Evolutionary conservation across 2,113 vertebrate species (phyloP), one percentile per base, ranked within the genome.

Genomic region (Amazona guildingii): DNA sequence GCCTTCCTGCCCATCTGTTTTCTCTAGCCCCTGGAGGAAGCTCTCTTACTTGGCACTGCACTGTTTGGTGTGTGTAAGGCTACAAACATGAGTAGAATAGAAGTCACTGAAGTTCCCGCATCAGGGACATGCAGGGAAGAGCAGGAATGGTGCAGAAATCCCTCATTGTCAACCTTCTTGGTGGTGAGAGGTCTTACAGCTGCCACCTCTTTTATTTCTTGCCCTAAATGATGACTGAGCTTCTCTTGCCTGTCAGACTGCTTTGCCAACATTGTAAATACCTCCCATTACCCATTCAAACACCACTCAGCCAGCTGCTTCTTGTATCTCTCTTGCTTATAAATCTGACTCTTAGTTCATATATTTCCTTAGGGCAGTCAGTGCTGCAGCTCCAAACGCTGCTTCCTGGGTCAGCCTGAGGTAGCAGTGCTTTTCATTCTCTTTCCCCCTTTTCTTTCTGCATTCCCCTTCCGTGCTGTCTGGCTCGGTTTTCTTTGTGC

Each of bases 161-260:
- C 51, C 85, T 92, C 6, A 0, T 55, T 83, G 64, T 7, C 51
- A 14, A 2, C 37, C 49, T 70, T 88, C 57, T 72, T 2, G 11
- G 63, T 54, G 79, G 23, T 77, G 72, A 90, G 92, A 67, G 82
- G 48, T 80, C 89, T 82, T 89, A 55, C 55, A 91, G 74, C 89
- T 96, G 95, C 84, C 91, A 84, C 49, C 88, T 90, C 81, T 93
- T 89, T 79, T 83, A 85, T 88, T 91, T 88, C 88, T 83, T 89
- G 51, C 72, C 78, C 64, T 96, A 90, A 93, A 92, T 93, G 88
- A 64, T 63, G 64, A 35, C 48, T 18, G 54, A 51, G 79, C 64
- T 94, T 67, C 83, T 74, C 79, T 16, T 93, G 87, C 85, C 88
- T 96, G 90, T 96, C 95, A 92, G 10, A 35, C 67, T 94, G 68